These are phyloP conservation scores for Anisognathus igniventris DNA, from an alignment of 2,797 vertebrate genomes.

Conservation along the genomic window DNA sequence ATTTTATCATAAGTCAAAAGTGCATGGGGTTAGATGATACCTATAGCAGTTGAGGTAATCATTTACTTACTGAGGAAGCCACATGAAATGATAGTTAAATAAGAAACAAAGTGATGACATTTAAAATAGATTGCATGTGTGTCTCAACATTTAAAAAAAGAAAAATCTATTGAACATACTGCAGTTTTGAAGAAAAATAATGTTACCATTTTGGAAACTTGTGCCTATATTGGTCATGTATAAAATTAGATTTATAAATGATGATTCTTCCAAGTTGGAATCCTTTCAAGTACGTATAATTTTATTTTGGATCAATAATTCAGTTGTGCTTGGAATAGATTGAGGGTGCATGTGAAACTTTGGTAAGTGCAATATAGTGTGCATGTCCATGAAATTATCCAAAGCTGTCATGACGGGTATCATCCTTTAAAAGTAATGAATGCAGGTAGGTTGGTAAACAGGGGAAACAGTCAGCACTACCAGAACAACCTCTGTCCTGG, in stretches of 20 bases:
- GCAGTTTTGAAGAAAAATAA: constrained; percentile 26
- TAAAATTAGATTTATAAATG: constrained; percentile 53
- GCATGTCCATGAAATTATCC: constrained; percentile 79
- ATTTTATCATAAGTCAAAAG: neutral
- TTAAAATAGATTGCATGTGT: neutral
- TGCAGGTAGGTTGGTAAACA: constrained; percentile 77
- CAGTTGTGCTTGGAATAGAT: constrained; percentile 27
- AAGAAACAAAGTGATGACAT: constrained; percentile 17
- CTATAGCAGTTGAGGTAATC: neutral
- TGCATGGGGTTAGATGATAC: neutral
- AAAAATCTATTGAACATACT: constrained; percentile 1
- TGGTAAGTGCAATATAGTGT: constrained; percentile 57
- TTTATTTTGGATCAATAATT: constrained; percentile 56
- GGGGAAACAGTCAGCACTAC: constrained; percentile 75
- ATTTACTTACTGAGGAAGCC: constrained; percentile 25
- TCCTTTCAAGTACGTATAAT: constrained; percentile 20
- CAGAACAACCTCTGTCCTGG: constrained; percentile 79
- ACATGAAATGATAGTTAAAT: constrained; percentile 47
- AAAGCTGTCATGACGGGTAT: constrained; percentile 72
- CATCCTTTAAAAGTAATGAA: constrained; percentile 77
- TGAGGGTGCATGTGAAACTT: neutral
- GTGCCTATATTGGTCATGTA: constrained; percentile 29
- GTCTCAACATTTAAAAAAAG: constrained; percentile 8
- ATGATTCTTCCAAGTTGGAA: constrained; percentile 43
- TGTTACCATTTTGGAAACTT: constrained; percentile 34